phyloP scores from a whole-genome alignment of 1,140 invertebrate genomes.

The Drosophila kepulauana region DNA sequence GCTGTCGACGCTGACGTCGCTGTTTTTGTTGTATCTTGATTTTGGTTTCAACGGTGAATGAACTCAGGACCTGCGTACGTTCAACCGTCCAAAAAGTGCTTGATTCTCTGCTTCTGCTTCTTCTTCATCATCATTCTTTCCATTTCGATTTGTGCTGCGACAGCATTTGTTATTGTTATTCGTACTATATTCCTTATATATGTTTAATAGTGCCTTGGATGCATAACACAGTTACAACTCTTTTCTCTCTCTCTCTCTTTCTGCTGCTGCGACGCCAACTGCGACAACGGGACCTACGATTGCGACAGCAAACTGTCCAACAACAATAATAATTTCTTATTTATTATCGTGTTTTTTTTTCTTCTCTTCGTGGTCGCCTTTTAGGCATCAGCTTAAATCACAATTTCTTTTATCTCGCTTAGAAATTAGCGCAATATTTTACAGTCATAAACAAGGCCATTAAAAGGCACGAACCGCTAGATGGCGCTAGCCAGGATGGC shows the following conservation, averaged over 20 bases:
- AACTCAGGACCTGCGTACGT: slow-evolving; percentile 81
- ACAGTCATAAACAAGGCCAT: not conserved
- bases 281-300: slow-evolving; percentile 1
- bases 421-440: slow-evolving; percentile 1
- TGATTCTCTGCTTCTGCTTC: slow-evolving; percentile 8
- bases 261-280: not conserved
- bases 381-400: not conserved
- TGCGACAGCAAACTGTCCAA: slow-evolving; percentile 30
- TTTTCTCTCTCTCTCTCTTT: slow-evolving; percentile 34
- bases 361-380: not conserved
- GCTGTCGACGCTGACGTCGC: slow-evolving; percentile 47
- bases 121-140: slow-evolving; percentile 13
- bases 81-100: slow-evolving; percentile 79
- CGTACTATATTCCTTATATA: slow-evolving; percentile 25
- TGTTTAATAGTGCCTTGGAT: slow-evolving; percentile 28
- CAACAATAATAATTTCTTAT: slow-evolving; percentile 12
- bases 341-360: slow-evolving; percentile 7
- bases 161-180: slow-evolving; percentile 49
- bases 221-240: slow-evolving; percentile 62
- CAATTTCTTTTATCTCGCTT: not conserved
- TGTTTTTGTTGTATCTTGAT: slow-evolving; percentile 75
- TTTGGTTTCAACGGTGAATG: slow-evolving; percentile 83
- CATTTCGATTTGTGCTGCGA: slow-evolving; percentile 23
- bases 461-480: not conserved
- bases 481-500: not conserved